Base-by-base conservation (phyloP, 64 coral and sea anemone genomes). In the Montipora capricornis region DNA sequence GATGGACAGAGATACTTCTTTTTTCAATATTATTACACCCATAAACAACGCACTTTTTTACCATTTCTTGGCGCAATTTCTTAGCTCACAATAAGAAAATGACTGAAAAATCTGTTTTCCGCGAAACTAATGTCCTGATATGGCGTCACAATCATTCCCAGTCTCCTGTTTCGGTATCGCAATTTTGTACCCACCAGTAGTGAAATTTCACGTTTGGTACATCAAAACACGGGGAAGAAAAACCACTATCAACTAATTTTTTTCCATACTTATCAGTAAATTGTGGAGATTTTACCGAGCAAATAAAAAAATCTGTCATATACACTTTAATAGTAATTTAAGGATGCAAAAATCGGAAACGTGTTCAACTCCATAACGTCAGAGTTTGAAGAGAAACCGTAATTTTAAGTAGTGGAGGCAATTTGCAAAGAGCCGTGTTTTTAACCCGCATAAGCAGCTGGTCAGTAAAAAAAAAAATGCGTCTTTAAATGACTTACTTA, bases 1-100 rank as follows among this genome's bases (percentile, higher is more conserved):
- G 68, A 47, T 87, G 83, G 20, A 87, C 16, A 16, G 83, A 66
- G 14, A 87, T 87, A 20, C 80, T 51, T 24, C 60, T 83, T 83
- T 83, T 70, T 13, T 70, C 67, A 5, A 13, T 70, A 4, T 70
- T 70, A 17, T 20, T 70, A 16, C 67, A 70, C 12, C 67, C 67
- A 16, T 70, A 6, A 16, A 70, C 67, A 37, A 37, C 37, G 37
- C 37, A 37, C 37, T 37, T 37, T 37, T 37, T 37, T 37, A 37
- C 37, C 67, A 70, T 70, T 70, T 70, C 67, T 70, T 70, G 13
- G 1, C 13, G 13, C 17, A 70, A 19, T 14, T 16, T 16, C 67
- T 5, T 70, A 2, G 8, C n/a, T 5, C 14, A 70, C 9, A 20
- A 37, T 37, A 37, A 70, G 17, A 16, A 70, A 70, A 70, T n/a